Percentiles rank a stretch among this genome's conserved stretches.
Evolutionary conservation across 2,888 invertebrate genomes (phyloP).

Genomic region (Spicauda simplicius): DNA sequence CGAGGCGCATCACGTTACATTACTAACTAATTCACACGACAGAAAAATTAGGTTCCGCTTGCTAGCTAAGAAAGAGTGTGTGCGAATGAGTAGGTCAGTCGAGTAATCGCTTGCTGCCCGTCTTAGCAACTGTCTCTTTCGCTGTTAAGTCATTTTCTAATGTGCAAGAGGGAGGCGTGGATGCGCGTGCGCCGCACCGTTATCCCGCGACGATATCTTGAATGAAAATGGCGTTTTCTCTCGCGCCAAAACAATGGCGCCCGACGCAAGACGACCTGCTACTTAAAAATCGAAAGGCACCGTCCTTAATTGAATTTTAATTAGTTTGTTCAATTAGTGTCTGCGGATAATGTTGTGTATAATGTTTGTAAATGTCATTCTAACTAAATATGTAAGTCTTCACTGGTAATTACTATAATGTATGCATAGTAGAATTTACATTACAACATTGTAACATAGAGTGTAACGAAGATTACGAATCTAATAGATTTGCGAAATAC

Average conservation of each 20-base stretch:
- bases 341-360: conserved; percentile 37
- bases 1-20: conserved; percentile 60
- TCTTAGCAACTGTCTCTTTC: conserved; percentile 56
- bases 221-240: conserved; percentile 85
- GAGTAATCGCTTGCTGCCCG: conserved; percentile 79
- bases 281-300: conserved; percentile 76
- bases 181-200: conserved; percentile 79
- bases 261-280: conserved; percentile 64
- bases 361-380: neutral
- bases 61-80: conserved; percentile 84
- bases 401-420: conserved; percentile 2
- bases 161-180: conserved; percentile 51
- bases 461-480: neutral
- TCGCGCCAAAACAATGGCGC: conserved; percentile 81
- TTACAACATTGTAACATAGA: neutral
- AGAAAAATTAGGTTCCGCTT: conserved; percentile 83
- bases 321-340: conserved; percentile 45
- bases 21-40: conserved; percentile 77
- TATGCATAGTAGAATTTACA: conserved; percentile 1
- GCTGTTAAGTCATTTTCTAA: conserved; percentile 9
- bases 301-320: conserved; percentile 42
- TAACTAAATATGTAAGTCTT: neutral
- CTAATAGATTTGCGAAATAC: no score
- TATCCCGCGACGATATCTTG: conserved; percentile 82
- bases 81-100: conserved; percentile 83